Evolutionary conservation across 2,888 invertebrate genomes (phyloP), one percentile per base, ranked within the genome.

Genomic region (Belgica antarctica): DNA sequence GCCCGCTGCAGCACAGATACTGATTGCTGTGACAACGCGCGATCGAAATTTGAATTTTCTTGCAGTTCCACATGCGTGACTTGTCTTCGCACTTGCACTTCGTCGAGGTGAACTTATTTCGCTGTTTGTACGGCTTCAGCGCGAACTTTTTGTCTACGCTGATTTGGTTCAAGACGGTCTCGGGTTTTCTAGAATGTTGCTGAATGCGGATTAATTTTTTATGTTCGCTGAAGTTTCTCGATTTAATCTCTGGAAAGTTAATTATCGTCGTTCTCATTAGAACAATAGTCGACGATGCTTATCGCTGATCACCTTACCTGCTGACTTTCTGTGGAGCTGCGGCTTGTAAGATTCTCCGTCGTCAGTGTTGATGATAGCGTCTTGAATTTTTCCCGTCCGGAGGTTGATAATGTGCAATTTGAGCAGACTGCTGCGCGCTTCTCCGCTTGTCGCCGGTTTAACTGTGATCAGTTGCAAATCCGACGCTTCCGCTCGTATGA

Each of bases 21-120:
- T 68, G 68, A 68, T 57, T 28, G 25, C 24, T 41, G 5, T 24
- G 47, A 24, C 68, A 68, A 34, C 47, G 17, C 34, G 47, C 68
- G 34, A 68, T 68, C 19, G 68, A 68, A 8, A 68, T 68, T 57
- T 68, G 68, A 22, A 68, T 68, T 57, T 68, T 68, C 34, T 57
- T 68, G 31, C 68, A 68, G n/a, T 57, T 68, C 57, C 52, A 52
- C 22, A 68, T 31, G 15, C 19, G 28, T 27, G 31, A 15, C 3
- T 7, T 68, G 22, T 68, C 68, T 24, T 68, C 52, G 22, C 68
- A 68, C 15, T 57, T 68, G 34, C 68, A 68, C 24, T 68, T 68
- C 10, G 57, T 17, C 24, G 57, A 68, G 7, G 25, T 65, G 36
- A 68, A 68, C 25, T 68, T 68, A 34, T 68, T 68, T 8, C 57